phyloP scores from a whole-genome alignment of 2,113 vertebrate species.

The Otus sunia region DNA sequence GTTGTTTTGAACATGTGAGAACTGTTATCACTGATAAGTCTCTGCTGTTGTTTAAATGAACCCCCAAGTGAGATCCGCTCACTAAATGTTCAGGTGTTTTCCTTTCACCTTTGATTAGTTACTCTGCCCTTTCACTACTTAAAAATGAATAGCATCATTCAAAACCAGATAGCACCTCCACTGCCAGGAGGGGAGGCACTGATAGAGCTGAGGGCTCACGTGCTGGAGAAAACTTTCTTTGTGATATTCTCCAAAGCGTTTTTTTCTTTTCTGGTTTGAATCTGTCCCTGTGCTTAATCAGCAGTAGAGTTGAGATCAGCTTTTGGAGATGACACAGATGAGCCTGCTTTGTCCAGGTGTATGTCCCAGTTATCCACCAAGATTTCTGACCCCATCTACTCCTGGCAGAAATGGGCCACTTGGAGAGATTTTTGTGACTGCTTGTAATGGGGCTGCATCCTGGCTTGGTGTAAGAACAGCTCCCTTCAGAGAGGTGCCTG shows the following conservation, averaged over 20 bases:
- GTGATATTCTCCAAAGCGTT: not conserved
- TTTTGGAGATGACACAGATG: not conserved
- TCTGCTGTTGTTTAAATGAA: not conserved
- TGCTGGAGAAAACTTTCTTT: not conserved
- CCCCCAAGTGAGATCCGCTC: not conserved
- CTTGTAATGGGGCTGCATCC: not conserved
- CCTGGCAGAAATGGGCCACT: not conserved
- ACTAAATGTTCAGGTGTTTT: not conserved
- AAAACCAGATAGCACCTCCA: not conserved
- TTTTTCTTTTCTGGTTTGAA: not conserved
- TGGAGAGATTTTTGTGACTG: not conserved
- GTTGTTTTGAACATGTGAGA: not conserved
- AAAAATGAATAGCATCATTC: not conserved
- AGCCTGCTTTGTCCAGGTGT: not conserved
- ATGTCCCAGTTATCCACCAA: not conserved
- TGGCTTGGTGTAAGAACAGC: not conserved
- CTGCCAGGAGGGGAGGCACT: not conserved
- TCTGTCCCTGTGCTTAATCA: not conserved
- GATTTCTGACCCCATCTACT: not conserved
- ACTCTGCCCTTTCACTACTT: not conserved
- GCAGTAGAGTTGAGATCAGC: not conserved
- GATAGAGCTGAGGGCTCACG: not conserved
- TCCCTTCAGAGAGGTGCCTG: not conserved
- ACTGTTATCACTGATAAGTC: not conserved
- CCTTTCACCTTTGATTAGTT: not conserved